Evolutionary conservation across 2,113 vertebrate genomes (phyloP), one percentile per base, ranked within the genome.

Genomic region (Xiphias gladius): DNA sequence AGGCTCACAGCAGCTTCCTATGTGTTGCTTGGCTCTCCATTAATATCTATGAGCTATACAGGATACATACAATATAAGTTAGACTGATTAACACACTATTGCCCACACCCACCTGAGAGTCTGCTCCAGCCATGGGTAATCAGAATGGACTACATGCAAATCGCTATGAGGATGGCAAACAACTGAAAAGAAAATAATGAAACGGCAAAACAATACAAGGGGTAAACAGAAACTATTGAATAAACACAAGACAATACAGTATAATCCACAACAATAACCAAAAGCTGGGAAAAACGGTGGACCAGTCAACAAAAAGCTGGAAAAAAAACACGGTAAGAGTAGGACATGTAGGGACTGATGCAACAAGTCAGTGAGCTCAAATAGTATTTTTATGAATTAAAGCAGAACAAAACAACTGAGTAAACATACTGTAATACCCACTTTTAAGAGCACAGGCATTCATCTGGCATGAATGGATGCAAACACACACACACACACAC

Each of bases 131-230:
- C 89, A 85, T 64, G 72, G 90, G 85, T 82, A 93, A 92, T 95
- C 92, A 93, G 90, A 93, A 90, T 16, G 92, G 92, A 92, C 88
- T 83, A 94, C 93, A 95, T 95, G 94, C 90, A 93, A 94, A 95
- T 94, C 85, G 86, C 88, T 93, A 96, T 86, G 84, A 92, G 91
- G 94, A 92, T 92, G 89, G 93, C 86, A 95, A 94, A 90, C 84
- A 94, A 96, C 94, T 96, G 95, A 95, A 95, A 95, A 93, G 85
- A 94, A 91, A 91, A 93, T 79, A 92, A 93, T 90, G 89, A 92
- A 90, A 90, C 91, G 93, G 92, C 90, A 93, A 82, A 86, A 95
- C 86, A 92, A 92, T 84, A 91, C 77, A 91, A 85, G 85, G 87
- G 90, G 68, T 86, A 75, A 92, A 92, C 73, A 90, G 76, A 84